A percentile compares a stretch with the other conserved stretches of the same genome.
These are phyloP conservation scores for Siphamia tubifer DNA, from an alignment of 2,113 vertebrate species.

Conservation along the genomic window DNA sequence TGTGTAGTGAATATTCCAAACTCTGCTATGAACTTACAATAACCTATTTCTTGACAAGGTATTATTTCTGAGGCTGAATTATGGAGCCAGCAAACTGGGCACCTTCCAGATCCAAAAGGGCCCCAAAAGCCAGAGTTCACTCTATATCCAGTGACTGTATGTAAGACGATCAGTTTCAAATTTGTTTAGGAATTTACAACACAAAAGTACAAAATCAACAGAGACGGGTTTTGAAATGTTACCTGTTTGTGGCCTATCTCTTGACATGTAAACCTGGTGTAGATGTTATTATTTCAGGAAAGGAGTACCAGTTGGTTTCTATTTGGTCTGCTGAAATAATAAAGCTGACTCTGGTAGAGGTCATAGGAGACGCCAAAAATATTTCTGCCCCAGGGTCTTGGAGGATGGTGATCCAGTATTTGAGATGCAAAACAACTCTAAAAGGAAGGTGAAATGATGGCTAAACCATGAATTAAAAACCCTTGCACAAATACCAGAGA, in stretches of 20 bases:
- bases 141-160: neutral
- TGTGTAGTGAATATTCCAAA: too few species aligned
- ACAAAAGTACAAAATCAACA: neutral
- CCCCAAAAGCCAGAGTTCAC: neutral
- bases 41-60: neutral
- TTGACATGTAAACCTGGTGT: neutral
- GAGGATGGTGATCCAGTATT: too few species aligned
- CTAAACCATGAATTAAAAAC: too few species aligned
- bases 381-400: neutral
- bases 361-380: neutral
- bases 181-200: neutral
- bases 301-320: neutral
- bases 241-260: neutral
- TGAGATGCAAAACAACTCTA: too few species aligned
- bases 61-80: neutral
- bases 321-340: neutral
- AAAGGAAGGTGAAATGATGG: too few species aligned
- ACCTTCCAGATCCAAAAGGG: neutral
- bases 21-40: neutral
- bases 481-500: too few species aligned
- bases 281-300: neutral
- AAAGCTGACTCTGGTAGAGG: neutral
- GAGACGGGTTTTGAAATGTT: too few species aligned
- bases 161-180: neutral
- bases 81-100: neutral